Conservation (phyloP, 2,113 vertebrate species). For the Xiphophorus couchianus region DNA sequence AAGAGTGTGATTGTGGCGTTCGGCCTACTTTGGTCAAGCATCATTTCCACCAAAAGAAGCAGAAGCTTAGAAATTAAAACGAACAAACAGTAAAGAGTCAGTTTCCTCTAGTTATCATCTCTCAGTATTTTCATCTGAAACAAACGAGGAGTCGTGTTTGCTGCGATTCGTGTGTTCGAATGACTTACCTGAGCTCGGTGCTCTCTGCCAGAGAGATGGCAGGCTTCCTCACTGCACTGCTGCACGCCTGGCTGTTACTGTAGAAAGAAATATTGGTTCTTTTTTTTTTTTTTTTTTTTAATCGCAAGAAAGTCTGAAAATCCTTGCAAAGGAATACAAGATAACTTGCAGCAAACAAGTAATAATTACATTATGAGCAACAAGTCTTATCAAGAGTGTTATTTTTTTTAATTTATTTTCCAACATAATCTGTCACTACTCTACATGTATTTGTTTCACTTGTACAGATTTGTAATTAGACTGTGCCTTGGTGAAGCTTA, state of each 20-base stretch:
- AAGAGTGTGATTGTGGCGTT: background rate
- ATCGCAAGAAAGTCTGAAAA: background rate
- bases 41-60: background rate
- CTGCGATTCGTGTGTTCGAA: background rate
- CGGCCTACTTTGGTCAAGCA: background rate
- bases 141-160: background rate
- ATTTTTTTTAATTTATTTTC: background rate
- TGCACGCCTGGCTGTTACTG: conserved; percentile 96
- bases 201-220: conserved; percentile 97
- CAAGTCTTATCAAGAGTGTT: background rate
- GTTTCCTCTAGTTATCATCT: too few relatives aligned
- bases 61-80: background rate
- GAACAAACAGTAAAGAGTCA: too few relatives aligned
- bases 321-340: background rate
- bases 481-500: conserved; percentile 39
- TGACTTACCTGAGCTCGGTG: conserved; percentile 92
- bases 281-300: background rate
- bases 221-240: conserved; percentile 91
- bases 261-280: conserved; percentile 3
- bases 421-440: conserved; percentile 1
- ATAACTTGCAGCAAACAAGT: background rate
- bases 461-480: background rate
- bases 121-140: background rate
- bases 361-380: background rate
- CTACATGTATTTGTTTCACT: conserved; percentile 8